phyloP scores from a whole-genome alignment of 2,888 invertebrate species.

The Trisateles emortualis region DNA sequence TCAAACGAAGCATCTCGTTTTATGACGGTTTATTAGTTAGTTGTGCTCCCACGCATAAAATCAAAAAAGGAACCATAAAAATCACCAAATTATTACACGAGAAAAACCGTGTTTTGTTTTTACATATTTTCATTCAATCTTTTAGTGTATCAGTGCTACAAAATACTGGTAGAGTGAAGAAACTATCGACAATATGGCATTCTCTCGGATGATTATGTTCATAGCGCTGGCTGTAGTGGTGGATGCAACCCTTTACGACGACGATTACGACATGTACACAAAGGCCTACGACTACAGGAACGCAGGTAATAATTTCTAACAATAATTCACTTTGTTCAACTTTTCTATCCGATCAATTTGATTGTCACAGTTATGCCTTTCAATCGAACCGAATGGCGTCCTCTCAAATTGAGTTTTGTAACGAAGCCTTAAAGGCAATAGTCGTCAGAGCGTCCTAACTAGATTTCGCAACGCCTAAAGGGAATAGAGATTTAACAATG shows the following conservation, averaged over 20 bases:
- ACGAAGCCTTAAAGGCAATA: constrained; percentile 58
- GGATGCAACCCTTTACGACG: constrained; percentile 75
- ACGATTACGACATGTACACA: constrained; percentile 80
- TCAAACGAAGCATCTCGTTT: no score
- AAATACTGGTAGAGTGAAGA: constrained; percentile 36
- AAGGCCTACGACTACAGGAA: constrained; percentile 74
- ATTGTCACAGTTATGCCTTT: constrained; percentile 56
- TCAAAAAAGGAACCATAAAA: constrained; percentile 56
- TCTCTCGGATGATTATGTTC: constrained; percentile 65
- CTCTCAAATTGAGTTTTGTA: constrained; percentile 63
- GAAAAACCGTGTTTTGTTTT: constrained; percentile 1
- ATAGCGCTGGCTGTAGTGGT: constrained; percentile 60
- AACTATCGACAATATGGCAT: constrained; percentile 57
- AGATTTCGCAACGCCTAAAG: constrained; percentile 46
- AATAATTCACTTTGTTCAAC: constrained; percentile 28
- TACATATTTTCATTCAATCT: constrained; percentile 14
- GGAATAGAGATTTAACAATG: constrained; percentile 45
- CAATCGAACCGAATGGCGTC: constrained; percentile 56
- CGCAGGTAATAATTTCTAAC: constrained; percentile 62
- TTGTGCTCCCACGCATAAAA: not conserved
- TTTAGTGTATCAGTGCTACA: constrained; percentile 47
- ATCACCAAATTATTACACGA: constrained; percentile 29
- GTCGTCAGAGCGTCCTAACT: constrained; percentile 51
- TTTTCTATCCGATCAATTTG: constrained; percentile 49
- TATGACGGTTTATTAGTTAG: not conserved